Evolutionary conservation across 2,888 invertebrate species (phyloP), one percentile per base, ranked within the genome.

Genomic region (Phania funesta): DNA sequence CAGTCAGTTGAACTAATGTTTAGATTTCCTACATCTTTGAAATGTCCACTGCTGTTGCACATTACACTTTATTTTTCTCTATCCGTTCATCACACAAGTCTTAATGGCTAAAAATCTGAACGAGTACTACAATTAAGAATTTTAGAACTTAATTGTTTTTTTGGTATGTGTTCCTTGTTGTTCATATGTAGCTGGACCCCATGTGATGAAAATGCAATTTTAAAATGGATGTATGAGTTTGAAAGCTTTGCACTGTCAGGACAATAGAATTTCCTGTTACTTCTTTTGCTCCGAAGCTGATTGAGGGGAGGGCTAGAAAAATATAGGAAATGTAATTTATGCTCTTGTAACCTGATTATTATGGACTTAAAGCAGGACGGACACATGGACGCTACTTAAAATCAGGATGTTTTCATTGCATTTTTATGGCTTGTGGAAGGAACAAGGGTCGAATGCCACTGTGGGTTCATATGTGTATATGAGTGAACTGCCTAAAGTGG

Each of bases 401-500:
- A 32, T 54, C 64, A 22, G 32, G 29, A 24, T 44, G 41, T 65
- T 65, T 44, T 29, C 52, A 18, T 38, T 81, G 76, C 62, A 73
- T 35, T 70, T 62, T 52, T 32, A 44, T 20, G 50, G 20, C 41
- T 26, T 68, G 35, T 46, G 60, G 58, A 46, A 73, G 60, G 58
- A 46, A 73, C 41, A 64, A 58, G 67, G 22, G 20, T 44, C 46
- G 58, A 70, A 62, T 68, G 54, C 56, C 58, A 16, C 11, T 35
- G 52, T 62, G 11, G 41, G 81, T 80, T 84, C 70, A 84, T 75
- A 75, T 32, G 44, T 32, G 22, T 41, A n/a, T 35, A 5, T 38
- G 26, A 46, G 41, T 29, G 35, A 54, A 24, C 26, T 83, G 84
- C 85, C 85, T 86, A 86, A 87, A 87, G 87, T 87, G 88, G 87